These are phyloP conservation scores for Aegotheles bennettii DNA, from an alignment of 2,113 vertebrate genomes.

Conservation along the genomic window DNA sequence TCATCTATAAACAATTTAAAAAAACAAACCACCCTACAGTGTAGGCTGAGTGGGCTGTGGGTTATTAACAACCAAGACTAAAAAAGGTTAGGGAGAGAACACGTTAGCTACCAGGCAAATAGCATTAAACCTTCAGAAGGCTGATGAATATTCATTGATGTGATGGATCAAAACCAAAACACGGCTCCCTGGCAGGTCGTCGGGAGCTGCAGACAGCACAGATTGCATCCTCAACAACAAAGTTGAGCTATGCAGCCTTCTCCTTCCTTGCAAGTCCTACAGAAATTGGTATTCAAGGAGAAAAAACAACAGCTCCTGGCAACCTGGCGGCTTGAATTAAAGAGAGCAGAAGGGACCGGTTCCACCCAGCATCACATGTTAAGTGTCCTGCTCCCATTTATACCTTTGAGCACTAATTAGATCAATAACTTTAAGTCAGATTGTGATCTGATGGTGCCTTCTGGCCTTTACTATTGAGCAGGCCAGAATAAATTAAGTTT, in stretches of 20 bases:
- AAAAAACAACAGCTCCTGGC: background rate
- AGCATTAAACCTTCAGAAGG: constrained; percentile 3
- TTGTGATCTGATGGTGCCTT: constrained; percentile 35
- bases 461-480: background rate
- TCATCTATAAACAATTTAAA: constrained; percentile 15
- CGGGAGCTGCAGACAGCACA: background rate
- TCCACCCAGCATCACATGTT: background rate
- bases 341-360: constrained; percentile 8
- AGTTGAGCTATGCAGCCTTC: background rate
- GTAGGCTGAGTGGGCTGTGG: background rate
- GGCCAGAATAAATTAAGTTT: constrained; percentile 39
- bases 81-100: constrained; percentile 1
- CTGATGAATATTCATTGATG: constrained; percentile 37
- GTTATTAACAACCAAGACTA: constrained; percentile 7
- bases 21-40: background rate
- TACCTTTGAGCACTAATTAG: constrained; percentile 37
- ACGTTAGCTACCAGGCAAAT: constrained; percentile 15
- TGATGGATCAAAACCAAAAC: constrained; percentile 42
- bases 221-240: background rate
- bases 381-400: background rate
- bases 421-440: constrained; percentile 37
- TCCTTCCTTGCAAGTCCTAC: background rate
- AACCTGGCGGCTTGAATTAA: background rate
- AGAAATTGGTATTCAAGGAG: background rate
- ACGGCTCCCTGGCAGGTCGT: background rate